Evolutionary conservation across 2,797 vertebrate species (phyloP).

Genomic region (Cephalopachus bancanus): DNA sequence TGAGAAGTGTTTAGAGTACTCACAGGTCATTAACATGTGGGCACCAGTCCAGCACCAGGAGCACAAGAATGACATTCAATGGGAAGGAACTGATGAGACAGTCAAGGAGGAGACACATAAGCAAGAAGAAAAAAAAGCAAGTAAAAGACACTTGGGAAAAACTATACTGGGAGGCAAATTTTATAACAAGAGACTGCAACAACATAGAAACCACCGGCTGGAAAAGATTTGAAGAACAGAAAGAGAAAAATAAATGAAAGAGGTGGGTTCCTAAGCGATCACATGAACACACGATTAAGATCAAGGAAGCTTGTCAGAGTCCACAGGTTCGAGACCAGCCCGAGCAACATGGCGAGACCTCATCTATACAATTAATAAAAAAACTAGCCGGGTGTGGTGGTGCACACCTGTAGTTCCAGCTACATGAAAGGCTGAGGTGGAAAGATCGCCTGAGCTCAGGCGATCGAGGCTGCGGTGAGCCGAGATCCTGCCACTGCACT

Average conservation of each 20-base stretch:
- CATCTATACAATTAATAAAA: no score
- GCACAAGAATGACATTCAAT: neutral
- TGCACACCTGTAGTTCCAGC: no score
- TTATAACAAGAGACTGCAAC: neutral
- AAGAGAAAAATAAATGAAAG: neutral
- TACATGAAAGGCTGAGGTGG: no score
- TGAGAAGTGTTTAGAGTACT: neutral
- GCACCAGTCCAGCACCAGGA: neutral
- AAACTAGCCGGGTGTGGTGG: no score
- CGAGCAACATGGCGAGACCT: no score
- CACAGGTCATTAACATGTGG: neutral
- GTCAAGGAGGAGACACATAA: neutral
- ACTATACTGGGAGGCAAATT: neutral
- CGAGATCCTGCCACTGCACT: no score
- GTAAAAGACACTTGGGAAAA: neutral
- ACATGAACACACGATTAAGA: neutral
- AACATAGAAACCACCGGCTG: neutral
- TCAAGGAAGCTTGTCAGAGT: no score
- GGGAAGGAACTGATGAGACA: neutral
- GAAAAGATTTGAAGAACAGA: neutral
- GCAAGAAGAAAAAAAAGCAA: neutral
- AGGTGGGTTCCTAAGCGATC: neutral
- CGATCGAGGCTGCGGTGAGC: no score
- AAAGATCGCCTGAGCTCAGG: neutral
- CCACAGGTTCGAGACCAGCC: no score